These are phyloP conservation scores for Trichechus manatus DNA, from an alignment of 2,113 vertebrate species.

Conservation along the genomic window DNA sequence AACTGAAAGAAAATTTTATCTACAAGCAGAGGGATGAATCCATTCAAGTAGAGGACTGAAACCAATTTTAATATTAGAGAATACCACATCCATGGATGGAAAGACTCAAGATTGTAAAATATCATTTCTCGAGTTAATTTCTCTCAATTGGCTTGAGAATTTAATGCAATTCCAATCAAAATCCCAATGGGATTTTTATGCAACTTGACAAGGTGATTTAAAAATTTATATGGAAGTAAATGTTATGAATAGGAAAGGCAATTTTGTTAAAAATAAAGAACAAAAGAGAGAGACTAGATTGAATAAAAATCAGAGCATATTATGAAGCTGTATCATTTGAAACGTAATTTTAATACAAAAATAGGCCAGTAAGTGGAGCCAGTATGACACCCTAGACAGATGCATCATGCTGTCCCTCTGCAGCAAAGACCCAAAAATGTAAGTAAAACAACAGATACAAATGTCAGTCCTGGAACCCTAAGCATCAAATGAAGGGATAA, in stretches of 20 bases:
- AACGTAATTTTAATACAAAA: background rate
- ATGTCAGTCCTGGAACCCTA: no score
- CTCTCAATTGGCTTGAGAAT: slow-evolving; percentile 24
- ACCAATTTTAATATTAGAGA: background rate
- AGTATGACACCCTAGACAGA: no score
- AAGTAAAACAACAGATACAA: no score
- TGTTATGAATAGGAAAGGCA: slow-evolving; percentile 71
- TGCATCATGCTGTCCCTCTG: no score
- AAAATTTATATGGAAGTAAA: slow-evolving; percentile 66
- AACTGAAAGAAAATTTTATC: background rate
- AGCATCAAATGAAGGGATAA: no score
- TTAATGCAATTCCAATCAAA: slow-evolving; percentile 35
- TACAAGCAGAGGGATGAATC: background rate
- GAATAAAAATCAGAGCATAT: slow-evolving; percentile 7
- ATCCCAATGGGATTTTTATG: slow-evolving; percentile 46
- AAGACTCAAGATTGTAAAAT: slow-evolving; percentile 32
- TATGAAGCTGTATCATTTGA: background rate
- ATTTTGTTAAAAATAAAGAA: background rate
- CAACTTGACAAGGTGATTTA: slow-evolving; percentile 62
- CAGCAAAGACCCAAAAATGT: no score
- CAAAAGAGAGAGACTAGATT: background rate
- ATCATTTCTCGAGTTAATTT: slow-evolving; percentile 4
- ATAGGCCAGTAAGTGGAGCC: background rate
- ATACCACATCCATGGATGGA: background rate
- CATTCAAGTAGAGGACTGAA: background rate